phyloP scores from a whole-genome alignment of 2,113 vertebrate genomes.

The Vidua chalybeata region DNA sequence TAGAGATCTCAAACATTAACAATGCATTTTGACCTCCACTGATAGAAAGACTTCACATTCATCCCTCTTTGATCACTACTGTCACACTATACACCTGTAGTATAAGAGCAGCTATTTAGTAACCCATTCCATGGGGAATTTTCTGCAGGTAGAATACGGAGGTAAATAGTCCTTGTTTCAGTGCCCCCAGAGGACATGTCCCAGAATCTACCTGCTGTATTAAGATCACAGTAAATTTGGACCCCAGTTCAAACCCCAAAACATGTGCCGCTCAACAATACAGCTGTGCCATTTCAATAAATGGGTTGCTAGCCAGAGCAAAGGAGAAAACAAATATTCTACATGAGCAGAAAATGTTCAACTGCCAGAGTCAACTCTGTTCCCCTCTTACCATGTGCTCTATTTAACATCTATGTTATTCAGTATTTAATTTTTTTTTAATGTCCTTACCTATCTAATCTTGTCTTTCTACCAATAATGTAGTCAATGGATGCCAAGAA shows the following conservation, averaged over 20 bases:
- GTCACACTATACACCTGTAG: not conserved
- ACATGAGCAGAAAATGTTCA: not conserved
- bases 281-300: not conserved
- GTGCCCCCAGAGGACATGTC: not conserved
- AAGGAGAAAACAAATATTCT: not conserved
- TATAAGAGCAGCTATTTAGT: not conserved
- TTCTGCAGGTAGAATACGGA: not conserved
- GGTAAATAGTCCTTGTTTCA: not conserved
- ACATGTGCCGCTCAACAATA: not conserved
- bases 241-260: not conserved
- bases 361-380: not conserved
- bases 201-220: not conserved
- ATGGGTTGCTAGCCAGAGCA: not conserved
- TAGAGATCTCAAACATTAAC: not conserved
- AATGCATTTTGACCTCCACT: not conserved
- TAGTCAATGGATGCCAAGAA: not conserved
- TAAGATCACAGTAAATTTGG: not conserved
- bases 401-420: not conserved
- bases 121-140: not conserved
- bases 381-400: not conserved
- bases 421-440: not conserved
- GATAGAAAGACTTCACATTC: not conserved
- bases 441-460: not conserved
- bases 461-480: not conserved
- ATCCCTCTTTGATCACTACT: not conserved